Evolutionary conservation across 2,888 invertebrate genomes (phyloP).

Genomic region (Apamea crenata): DNA sequence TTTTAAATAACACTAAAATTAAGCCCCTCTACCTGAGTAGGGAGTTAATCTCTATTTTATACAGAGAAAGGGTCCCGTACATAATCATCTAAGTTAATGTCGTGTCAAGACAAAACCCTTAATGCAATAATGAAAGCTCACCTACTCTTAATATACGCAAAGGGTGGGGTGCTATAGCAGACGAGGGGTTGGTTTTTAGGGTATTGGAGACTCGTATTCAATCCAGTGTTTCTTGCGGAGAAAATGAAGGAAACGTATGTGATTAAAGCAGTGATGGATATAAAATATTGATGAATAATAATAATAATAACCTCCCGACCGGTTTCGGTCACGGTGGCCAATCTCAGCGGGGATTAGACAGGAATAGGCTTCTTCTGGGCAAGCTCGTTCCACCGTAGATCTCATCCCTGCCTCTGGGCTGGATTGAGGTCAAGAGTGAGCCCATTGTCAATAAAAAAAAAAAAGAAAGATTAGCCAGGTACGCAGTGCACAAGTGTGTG

Average conservation of each 20-base stretch:
- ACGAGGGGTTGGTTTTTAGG: not conserved
- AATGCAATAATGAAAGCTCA: constrained; percentile 68
- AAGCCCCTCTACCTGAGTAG: constrained; percentile 54
- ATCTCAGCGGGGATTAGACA: too few species aligned
- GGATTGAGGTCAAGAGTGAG: too few species aligned
- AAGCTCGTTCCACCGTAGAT: too few species aligned
- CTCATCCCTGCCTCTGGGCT: too few species aligned
- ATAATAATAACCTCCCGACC: too few species aligned
- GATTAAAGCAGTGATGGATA: not conserved
- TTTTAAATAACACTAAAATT: constrained; percentile 59
- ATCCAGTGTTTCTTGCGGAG: not conserved
- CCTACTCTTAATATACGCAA: constrained; percentile 62
- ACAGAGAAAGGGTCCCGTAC: constrained; percentile 60
- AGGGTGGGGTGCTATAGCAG: constrained; percentile 44
- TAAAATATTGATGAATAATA: too few species aligned
- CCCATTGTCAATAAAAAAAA: too few species aligned
- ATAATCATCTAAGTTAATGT: constrained; percentile 67
- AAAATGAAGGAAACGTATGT: not conserved
- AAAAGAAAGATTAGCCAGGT: too few species aligned
- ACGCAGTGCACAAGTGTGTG: too few species aligned
- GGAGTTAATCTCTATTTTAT: constrained; percentile 59
- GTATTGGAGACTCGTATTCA: not conserved
- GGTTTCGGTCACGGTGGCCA: too few species aligned
- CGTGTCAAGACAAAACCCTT: constrained; percentile 68
- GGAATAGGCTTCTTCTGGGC: too few species aligned